Base-by-base conservation (phyloP, 2,113 vertebrate species). In the Halichoeres trimaculatus region DNA sequence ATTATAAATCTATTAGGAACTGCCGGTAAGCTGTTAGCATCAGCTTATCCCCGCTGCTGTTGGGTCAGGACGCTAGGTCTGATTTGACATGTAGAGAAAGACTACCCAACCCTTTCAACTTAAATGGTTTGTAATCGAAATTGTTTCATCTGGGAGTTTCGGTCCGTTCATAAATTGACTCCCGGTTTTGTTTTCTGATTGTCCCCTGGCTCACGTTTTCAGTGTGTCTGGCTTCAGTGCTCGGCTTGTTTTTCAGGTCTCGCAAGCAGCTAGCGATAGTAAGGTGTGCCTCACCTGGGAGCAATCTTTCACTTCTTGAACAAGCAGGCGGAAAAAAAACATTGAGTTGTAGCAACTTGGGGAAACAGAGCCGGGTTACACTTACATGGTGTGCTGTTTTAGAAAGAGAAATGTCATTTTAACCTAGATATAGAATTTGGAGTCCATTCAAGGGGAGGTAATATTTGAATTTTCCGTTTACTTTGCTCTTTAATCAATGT, bases 171-270 rank as follows among this genome's bases (percentile, higher is more conserved):
- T 24, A 30, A 17, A 50, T 34, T 47, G 51, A 71, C 5, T 51
- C 3, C 43, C 10, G 8, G 30, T 51, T 17, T 26, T 24, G 0
- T 52, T 47, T 19, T 16, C 59, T 48, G 12, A 72, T 78, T 78
- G 35, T 65, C 2, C 57, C 34, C 14, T 89, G 19, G 71, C 20
- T 78, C 65, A 30, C 68, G 22, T 58, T 78, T 19, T 34, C 52
- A 2, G 53, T 0, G 57, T 85, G 76, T 59, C 8, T 78, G 40
- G n/a, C 57, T 23, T 70, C 65, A 1, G 57, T 71, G 80, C 74
- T 85, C 23, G 59, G 84, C 92, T 90, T 80, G 93, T 93, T 92
- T 86, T 89, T 92, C 93, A 88, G 93, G 93, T 94, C 86, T 23
- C 65, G 67, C 90, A 63, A 78, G 91, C 81, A 78, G 47, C 70